These are phyloP conservation scores for Stramonita haemastoma DNA, from an alignment of 2,888 invertebrate genomes.

Conservation along the genomic window DNA sequence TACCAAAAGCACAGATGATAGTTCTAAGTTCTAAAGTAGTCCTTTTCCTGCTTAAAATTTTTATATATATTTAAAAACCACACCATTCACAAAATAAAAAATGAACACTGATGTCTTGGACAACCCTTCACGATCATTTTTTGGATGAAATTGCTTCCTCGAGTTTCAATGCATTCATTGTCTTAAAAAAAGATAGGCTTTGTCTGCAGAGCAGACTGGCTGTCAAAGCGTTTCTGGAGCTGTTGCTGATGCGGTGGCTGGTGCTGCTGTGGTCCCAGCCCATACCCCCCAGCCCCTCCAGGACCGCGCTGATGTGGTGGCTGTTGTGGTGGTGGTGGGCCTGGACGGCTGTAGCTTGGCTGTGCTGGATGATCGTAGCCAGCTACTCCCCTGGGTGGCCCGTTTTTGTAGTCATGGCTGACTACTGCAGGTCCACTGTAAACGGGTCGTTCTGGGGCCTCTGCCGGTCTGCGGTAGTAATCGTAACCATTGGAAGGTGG, in stretches of 20 bases:
- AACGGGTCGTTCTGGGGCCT: constrained; percentile 37
- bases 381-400: neutral
- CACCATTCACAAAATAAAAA: neutral
- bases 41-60: too few species aligned
- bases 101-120: neutral
- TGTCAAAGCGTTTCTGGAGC: constrained; percentile 36
- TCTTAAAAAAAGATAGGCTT: constrained; percentile 48
- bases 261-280: neutral
- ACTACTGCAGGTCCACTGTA: constrained; percentile 39
- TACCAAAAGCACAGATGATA: too few species aligned
- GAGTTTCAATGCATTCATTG: neutral
- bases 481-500: constrained; percentile 55
- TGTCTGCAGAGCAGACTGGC: constrained; percentile 49
- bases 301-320: neutral
- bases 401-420: constrained; percentile 23
- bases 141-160: neutral
- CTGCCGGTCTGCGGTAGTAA: constrained; percentile 45
- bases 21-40: too few species aligned
- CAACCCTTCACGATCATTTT: neutral
- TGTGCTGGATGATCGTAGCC: constrained; percentile 16
- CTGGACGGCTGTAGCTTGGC: neutral
- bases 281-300: constrained; percentile 13
- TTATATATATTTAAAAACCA: too few species aligned
- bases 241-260: constrained; percentile 23
- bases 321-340: neutral